Evolutionary conservation across 2,113 vertebrate species (phyloP).

Genomic region (Furnarius figulus): DNA sequence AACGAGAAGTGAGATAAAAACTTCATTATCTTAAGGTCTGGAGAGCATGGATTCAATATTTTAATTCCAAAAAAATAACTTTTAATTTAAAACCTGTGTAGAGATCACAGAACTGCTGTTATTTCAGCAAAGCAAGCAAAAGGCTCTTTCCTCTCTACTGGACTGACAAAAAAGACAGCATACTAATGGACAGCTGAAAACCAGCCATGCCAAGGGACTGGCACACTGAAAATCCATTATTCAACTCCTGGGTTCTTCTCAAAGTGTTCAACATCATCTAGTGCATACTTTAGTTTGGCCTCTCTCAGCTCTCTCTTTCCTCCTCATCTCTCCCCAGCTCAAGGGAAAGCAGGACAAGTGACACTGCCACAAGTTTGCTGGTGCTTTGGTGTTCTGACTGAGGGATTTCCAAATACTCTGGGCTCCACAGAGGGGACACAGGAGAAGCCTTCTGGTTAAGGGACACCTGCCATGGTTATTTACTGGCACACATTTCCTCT

Average conservation of each 20-base stretch:
- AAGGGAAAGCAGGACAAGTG: background rate
- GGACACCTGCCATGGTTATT: background rate
- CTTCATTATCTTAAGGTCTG: background rate
- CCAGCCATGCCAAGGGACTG: background rate
- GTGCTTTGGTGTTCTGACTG: background rate
- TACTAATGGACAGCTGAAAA: background rate
- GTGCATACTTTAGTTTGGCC: background rate
- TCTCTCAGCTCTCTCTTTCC: background rate
- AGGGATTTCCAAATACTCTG: background rate
- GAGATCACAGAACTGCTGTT: background rate
- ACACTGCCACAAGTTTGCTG: background rate
- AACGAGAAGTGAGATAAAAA: background rate
- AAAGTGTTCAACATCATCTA: background rate
- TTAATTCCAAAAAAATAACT: background rate
- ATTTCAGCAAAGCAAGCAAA: background rate
- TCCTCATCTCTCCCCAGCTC: background rate
- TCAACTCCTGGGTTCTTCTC: background rate
- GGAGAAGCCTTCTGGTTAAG: background rate
- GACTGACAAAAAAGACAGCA: background rate
- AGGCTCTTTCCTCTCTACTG: background rate
- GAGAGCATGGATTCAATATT: background rate
- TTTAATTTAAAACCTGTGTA: background rate
- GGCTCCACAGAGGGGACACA: background rate
- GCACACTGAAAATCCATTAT: constrained; percentile 5
- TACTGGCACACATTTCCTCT: background rate